Evolutionary conservation across 2,888 invertebrate genomes (phyloP).

Genomic region (Papilio gigon): DNA sequence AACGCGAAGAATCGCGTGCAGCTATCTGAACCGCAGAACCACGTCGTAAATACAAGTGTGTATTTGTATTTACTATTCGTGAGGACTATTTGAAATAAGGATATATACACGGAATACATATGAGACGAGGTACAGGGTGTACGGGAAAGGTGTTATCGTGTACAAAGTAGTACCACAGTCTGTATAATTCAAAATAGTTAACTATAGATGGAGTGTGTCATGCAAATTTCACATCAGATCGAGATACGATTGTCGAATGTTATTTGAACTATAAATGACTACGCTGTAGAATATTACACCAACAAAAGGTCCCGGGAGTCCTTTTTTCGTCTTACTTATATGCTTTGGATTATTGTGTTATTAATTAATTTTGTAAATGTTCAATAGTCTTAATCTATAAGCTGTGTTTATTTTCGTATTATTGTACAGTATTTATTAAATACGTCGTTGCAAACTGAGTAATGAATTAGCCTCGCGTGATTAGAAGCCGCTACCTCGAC

Average conservation of each 20-base stretch:
- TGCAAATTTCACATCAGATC: no score
- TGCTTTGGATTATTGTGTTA: no score
- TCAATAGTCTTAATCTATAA: slow-evolving; percentile 3
- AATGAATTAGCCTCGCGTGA: slow-evolving; percentile 60
- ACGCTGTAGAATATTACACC: not conserved
- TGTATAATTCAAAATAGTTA: no score
- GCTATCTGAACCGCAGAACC: slow-evolving; percentile 35
- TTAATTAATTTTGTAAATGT: no score
- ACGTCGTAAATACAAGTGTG: slow-evolving; percentile 46
- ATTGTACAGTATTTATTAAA: slow-evolving; percentile 47
- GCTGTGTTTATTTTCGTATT: not conserved
- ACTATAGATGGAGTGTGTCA: no score
- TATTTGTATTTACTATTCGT: slow-evolving; percentile 21
- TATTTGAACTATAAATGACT: no score
- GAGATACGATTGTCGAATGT: no score
- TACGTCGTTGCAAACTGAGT: slow-evolving; percentile 48
- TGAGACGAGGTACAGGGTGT: no score
- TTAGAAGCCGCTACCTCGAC: slow-evolving; percentile 51
- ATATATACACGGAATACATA: slow-evolving; percentile 10
- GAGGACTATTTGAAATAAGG: slow-evolving; percentile 22
- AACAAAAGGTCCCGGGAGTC: no score
- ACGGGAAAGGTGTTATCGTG: no score
- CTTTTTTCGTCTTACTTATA: no score
- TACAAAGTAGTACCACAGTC: no score
- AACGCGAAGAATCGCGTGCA: slow-evolving; percentile 53